Evolutionary conservation across 2,797 vertebrate genomes (phyloP), one percentile per base, ranked within the genome.

Genomic region (Coregonus suidteri): DNA sequence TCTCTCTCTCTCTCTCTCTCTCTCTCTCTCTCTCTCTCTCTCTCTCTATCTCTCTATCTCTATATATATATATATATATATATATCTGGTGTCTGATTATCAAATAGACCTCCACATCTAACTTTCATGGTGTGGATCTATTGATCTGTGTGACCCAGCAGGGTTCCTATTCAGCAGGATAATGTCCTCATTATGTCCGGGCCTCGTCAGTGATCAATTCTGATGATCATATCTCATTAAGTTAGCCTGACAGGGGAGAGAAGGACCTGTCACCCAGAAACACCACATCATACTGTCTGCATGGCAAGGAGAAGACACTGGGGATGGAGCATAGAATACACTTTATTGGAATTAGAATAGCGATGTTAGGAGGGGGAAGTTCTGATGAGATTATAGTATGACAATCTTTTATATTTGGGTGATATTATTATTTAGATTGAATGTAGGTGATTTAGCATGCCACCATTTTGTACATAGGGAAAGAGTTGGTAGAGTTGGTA

Each of bases 151-250:
- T 75, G 81, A 81, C 87, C 84, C 75, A 2, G 87, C 83, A 77
- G 85, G 88, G 87, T 88, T 85, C 37, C 83, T 84, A 90, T 91
- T 91, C 90, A 91, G 79, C 88, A 86, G 90, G 85, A 87, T 93
- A 93, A 93, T 93, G 90, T 92, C 90, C 92, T 94, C 93, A 93
- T 93, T 92, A 93, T 91, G 89, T 87, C 90, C 90, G 88, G 90
- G 86, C 90, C 88, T 90, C 84, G 84, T 79, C 81, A 85, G 84
- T 90, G 87, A 91, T 92, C 91, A 91, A 85, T 90, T 83, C 85
- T 92, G 91, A 93, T 94, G 93, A 94, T 91, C 91, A 92, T 75
- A 70, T 92, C 88, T 93, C 91, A 93, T 94, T 94, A 94, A 91
- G 89, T 90, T 87, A 90, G 85, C 87, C 88, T 89, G 87, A 89